Percentiles rank a stretch among this genome's conserved stretches.
phyloP scores from a whole-genome alignment of 2,797 vertebrate species.

The Urophycis tenuis region DNA sequence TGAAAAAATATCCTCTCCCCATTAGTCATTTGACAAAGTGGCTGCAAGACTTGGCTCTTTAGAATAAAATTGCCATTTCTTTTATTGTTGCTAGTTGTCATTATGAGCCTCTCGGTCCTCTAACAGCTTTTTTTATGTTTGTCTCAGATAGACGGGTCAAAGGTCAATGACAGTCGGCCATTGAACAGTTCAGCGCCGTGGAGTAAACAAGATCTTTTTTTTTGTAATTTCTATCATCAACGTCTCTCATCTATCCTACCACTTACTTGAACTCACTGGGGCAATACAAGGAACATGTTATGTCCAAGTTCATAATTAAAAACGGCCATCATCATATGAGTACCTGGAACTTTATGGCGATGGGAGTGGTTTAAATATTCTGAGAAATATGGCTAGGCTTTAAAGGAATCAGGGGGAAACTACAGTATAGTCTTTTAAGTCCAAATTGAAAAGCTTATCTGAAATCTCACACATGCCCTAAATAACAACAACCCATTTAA shows the following conservation, averaged over 20 bases:
- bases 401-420: conserved; percentile 17
- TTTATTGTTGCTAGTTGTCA: background rate
- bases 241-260: background rate
- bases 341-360: background rate
- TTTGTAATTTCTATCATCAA: background rate
- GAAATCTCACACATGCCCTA: conserved; percentile 11
- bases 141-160: background rate
- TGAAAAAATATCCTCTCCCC: background rate
- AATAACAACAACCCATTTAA: conserved; percentile 23
- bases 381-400: conserved; percentile 17
- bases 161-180: background rate
- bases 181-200: background rate
- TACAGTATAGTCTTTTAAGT: conserved; percentile 25
- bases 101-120: background rate
- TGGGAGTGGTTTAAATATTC: conserved; percentile 17
- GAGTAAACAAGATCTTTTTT: background rate
- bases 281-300: background rate
- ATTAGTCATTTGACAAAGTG: background rate
- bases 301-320: background rate
- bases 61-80: background rate
- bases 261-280: background rate
- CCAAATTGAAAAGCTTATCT: conserved; percentile 29
- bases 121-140: background rate
- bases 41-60: background rate
- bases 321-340: background rate